Conservation (phyloP, 1,140 invertebrate species). For the Zaprionus vittiger region DNA sequence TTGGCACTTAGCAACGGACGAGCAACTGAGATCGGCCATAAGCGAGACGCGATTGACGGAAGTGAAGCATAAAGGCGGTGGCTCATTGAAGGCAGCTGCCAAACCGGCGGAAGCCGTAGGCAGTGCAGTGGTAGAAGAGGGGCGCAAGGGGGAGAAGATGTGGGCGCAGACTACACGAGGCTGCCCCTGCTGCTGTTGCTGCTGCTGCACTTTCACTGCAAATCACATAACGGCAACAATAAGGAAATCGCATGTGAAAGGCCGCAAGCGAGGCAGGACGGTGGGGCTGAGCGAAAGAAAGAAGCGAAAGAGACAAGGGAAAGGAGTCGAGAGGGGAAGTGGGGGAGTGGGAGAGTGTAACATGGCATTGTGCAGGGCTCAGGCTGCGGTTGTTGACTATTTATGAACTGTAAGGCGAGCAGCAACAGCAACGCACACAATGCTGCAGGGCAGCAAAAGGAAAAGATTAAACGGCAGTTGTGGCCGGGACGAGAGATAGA, state of each 20-base stretch:
- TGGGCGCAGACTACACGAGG: too few relatives aligned
- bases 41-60: conserved; percentile 37
- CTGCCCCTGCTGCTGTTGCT: too few relatives aligned
- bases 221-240: conserved; percentile 72
- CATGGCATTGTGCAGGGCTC: conserved; percentile 9
- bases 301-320: not conserved
- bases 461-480: conserved; percentile 9
- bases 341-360: not conserved
- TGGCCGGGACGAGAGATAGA: not conserved
- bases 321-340: not conserved
- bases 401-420: conserved; percentile 65
- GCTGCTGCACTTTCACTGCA: conserved; percentile 50
- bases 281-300: conserved; percentile 15
- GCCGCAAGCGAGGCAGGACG: conserved; percentile 27
- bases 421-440: conserved; percentile 21
- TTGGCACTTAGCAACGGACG: conserved; percentile 56
- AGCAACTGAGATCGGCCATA: conserved; percentile 28
- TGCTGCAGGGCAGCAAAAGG: conserved; percentile 10
- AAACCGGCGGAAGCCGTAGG: conserved; percentile 36
- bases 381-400: conserved; percentile 53
- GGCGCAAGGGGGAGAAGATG: not conserved
- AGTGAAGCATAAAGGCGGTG: conserved; percentile 39
- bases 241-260: conserved; percentile 78
- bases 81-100: conserved; percentile 40
- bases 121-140: not conserved